These are phyloP conservation scores for Silurus meridionalis DNA, from an alignment of 2,113 vertebrate species.

Conservation along the genomic window DNA sequence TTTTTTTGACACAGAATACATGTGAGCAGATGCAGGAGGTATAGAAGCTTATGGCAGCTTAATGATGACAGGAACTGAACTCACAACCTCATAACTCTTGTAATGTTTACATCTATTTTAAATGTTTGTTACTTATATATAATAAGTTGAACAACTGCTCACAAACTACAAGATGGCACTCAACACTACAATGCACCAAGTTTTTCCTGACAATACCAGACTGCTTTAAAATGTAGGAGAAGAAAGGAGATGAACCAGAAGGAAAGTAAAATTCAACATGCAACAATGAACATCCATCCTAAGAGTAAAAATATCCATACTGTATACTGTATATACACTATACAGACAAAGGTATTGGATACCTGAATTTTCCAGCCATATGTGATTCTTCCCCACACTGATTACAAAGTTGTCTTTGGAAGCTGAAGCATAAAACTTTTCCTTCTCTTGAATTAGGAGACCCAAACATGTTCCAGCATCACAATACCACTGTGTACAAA, in stretches of 20 bases:
- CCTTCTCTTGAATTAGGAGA: too few relatives aligned
- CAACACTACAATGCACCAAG: too few relatives aligned
- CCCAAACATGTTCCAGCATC: too few relatives aligned
- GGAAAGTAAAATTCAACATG: neutral
- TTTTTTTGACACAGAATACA: neutral
- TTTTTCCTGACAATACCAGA: neutral
- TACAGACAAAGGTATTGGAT: too few relatives aligned
- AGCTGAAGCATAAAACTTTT: too few relatives aligned
- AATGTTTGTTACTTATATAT: neutral
- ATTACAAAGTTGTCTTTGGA: too few relatives aligned
- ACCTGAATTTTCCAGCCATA: too few relatives aligned
- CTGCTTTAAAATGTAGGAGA: neutral
- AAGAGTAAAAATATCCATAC: too few relatives aligned
- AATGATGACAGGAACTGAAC: neutral
- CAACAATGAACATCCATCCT: neutral
- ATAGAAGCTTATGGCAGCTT: neutral
- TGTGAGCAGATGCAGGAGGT: neutral
- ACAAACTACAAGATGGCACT: neutral
- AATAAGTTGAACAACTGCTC: neutral
- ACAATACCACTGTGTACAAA: too few relatives aligned
- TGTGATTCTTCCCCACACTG: too few relatives aligned
- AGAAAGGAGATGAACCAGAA: neutral
- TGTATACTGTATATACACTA: neutral
- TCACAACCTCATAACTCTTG: neutral
- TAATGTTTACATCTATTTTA: neutral